Percentiles rank a stretch among this genome's conserved stretches.
Evolutionary conservation across 2,113 vertebrate genomes (phyloP).

Genomic region (Reinhardtius hippoglossoides): DNA sequence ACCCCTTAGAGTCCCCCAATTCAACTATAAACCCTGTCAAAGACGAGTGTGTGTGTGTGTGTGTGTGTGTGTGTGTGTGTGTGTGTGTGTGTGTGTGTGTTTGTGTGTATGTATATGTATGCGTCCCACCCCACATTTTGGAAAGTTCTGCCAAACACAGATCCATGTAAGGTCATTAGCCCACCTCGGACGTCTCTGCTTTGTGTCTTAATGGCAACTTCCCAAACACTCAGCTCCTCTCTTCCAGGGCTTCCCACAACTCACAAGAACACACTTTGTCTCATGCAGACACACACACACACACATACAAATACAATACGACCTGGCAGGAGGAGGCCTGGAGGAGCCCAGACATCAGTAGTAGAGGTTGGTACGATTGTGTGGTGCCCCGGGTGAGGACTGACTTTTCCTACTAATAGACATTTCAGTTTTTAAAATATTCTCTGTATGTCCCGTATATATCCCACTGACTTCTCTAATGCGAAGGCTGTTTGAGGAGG

Average conservation of each 20-base stretch:
- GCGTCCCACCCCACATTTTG: slow-evolving; percentile 58
- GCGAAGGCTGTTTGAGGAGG: too few species aligned
- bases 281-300: slow-evolving; percentile 43
- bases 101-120: slow-evolving; percentile 8
- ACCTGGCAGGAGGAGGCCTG: slow-evolving; percentile 39
- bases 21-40: slow-evolving; percentile 72
- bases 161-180: slow-evolving; percentile 81
- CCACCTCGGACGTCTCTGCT: slow-evolving; percentile 76
- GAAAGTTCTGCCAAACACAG: slow-evolving; percentile 74
- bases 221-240: slow-evolving; percentile 77
- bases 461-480: too few species aligned
- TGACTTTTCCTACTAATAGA: too few species aligned
- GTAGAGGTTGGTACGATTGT: slow-evolving; percentile 42
- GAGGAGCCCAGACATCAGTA: slow-evolving; percentile 33
- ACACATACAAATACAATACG: slow-evolving; percentile 45
- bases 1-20: slow-evolving; percentile 48
- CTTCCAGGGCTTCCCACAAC: slow-evolving; percentile 67
- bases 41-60: slow-evolving; percentile 24
- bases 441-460: too few species aligned
- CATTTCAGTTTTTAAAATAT: too few species aligned
- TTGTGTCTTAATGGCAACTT: slow-evolving; percentile 80
- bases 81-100: slow-evolving; percentile 17
- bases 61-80: slow-evolving; percentile 15
- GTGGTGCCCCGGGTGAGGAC: slow-evolving; percentile 16
- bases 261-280: slow-evolving; percentile 49